Evolutionary conservation across 2,888 invertebrate species (phyloP), one percentile per base, ranked within the genome.

Genomic region (Spicauda simplicius): DNA sequence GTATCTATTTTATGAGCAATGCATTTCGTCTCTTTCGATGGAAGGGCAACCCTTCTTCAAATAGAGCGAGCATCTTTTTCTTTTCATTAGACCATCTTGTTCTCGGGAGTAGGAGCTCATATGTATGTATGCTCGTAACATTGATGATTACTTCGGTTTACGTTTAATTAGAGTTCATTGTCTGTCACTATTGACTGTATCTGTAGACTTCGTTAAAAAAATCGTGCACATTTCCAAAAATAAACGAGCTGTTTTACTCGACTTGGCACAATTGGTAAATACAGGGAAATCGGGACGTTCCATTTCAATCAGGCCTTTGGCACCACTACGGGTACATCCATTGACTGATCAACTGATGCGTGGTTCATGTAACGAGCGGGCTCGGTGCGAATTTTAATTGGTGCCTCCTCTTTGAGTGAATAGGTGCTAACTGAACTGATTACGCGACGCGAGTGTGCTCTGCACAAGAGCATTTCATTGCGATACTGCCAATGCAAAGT

Each of bases 221-320:
- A 48, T 48, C 7, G 16, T 16, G 16, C 16, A 48, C 11, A n/a
- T 48, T 16, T 48, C 7, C n/a, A 48, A n/a, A 48, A 48, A 16
- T 14, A 48, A 14, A 48, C 48, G 48, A 48, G 4, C 48, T 5
- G 16, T 48, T 16, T 48, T 48, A 48, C 48, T 48, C 16, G 16
- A 48, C 16, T n/a, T 16, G 33, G 25, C 25, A 6, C 50, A 48
- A 59, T n/a, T 48, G 37, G 48, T 48, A 48, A 48, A 48, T 48
- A 48, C 48, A 48, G 48, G 48, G 18, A 59, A 59, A 60, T 60
- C 59, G 59, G 65, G 60, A 59, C 58, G 52, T 48, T 33, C 59
- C 54, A 18, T 66, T 60, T 50, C 66, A 66, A 66, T 66, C 54
- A 48, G 54, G 33, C 50, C 37, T 50, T 18, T 55, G 66, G 60